Evolutionary conservation across 2,888 invertebrate species (phyloP).

Genomic region (Exocentrus adspersus): DNA sequence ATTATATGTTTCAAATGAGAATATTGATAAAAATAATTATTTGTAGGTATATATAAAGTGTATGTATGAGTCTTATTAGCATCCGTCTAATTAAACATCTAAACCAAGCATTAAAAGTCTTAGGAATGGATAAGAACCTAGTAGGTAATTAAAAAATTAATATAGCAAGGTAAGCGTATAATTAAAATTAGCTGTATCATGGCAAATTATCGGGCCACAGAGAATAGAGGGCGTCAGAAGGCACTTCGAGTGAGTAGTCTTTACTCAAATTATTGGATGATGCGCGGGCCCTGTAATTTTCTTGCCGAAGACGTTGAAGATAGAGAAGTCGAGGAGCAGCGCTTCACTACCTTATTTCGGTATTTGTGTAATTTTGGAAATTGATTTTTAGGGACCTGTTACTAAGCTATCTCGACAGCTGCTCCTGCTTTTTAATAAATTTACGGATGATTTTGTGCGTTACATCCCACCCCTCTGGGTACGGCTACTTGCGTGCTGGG

Average conservation of each 20-base stretch:
- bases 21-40: background rate
- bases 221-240: constrained; percentile 38
- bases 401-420: constrained; percentile 27
- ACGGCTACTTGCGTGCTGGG: background rate
- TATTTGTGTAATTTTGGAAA: constrained; percentile 57
- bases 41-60: background rate
- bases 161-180: constrained; percentile 34
- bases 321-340: constrained; percentile 45
- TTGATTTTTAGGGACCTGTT: constrained; percentile 44
- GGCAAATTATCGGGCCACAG: constrained; percentile 39
- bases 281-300: constrained; percentile 59
- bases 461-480: constrained; percentile 15
- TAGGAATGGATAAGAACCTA: constrained; percentile 9
- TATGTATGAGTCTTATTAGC: background rate
- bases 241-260: constrained; percentile 55
- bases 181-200: constrained; percentile 48
- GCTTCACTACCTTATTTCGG: constrained; percentile 53
- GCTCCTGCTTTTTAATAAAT: constrained; percentile 12
- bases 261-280: constrained; percentile 57
- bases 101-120: constrained; percentile 20
- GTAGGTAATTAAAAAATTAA: constrained; percentile 36
- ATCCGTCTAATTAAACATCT: constrained; percentile 20
- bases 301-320: constrained; percentile 55
- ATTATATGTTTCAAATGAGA: background rate
- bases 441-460: constrained; percentile 35